A percentile compares a stretch with the other conserved stretches of the same genome.
Conservation (phyloP, 2,888 invertebrate species). For the Andrena fulva region DNA sequence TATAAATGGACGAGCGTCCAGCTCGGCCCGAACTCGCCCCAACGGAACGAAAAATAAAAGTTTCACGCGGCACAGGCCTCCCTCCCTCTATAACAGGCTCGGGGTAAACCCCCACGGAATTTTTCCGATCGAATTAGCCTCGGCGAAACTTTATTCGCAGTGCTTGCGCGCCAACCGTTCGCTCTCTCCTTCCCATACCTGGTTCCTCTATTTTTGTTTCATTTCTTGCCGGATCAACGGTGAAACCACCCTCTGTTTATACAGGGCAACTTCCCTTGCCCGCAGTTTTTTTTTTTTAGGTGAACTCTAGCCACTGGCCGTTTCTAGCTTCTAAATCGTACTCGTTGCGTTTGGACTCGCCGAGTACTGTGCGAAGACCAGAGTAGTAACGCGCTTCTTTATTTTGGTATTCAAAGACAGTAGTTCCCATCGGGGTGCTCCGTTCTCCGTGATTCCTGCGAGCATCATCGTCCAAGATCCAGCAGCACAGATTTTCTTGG, state of each 20-base stretch:
- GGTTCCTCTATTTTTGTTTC: conserved; percentile 47
- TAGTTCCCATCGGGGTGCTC: background rate
- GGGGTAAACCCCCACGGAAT: conserved; percentile 60
- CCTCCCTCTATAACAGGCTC: conserved; percentile 3
- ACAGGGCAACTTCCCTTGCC: conserved; percentile 50
- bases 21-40: conserved; percentile 53
- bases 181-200: conserved; percentile 7
- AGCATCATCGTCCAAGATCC: conserved; percentile 8
- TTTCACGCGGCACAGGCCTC: conserved; percentile 62
- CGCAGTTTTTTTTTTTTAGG: conserved; percentile 47
- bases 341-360: background rate
- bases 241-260: conserved; percentile 55
- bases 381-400: background rate
- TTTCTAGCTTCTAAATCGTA: background rate
- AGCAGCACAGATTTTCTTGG: background rate
- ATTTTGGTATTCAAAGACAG: background rate
- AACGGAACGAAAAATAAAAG: conserved; percentile 70
- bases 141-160: conserved; percentile 65
- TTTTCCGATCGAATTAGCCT: conserved; percentile 76
- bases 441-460: background rate
- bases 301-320: conserved; percentile 6
- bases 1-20: conserved; percentile 77
- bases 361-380: background rate
- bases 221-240: conserved; percentile 53
- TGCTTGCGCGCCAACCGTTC: conserved; percentile 35